Evolutionary conservation across 1,140 invertebrate genomes (phyloP).

Genomic region (Steinernema feltiae): DNA sequence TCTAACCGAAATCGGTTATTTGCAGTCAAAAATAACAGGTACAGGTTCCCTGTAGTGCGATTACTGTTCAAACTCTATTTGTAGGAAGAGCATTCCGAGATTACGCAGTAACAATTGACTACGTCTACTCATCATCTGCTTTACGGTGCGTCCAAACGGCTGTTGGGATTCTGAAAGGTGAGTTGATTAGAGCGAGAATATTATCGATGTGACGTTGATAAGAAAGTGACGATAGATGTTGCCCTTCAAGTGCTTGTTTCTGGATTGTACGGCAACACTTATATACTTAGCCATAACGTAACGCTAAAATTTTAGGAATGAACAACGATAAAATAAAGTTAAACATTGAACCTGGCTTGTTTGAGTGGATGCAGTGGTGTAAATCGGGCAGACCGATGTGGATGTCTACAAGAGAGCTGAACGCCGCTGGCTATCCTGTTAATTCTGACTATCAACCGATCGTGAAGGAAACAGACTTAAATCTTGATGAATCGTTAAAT

Average conservation of each 20-base stretch:
- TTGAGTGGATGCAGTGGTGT: constrained; percentile 86
- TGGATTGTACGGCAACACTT: too few relatives aligned
- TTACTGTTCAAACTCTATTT: neutral
- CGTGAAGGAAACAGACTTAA: constrained; percentile 64
- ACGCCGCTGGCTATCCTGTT: constrained; percentile 71
- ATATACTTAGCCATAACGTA: too few relatives aligned
- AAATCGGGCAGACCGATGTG: constrained; percentile 43
- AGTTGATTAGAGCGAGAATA: constrained; percentile 60
- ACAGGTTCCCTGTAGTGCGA: constrained; percentile 6
- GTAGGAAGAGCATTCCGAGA: constrained; percentile 4
- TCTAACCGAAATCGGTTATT: constrained; percentile 69
- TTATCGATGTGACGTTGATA: neutral
- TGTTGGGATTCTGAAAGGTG: constrained; percentile 51
- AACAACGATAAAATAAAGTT: constrained; percentile 59
- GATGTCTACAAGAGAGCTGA: constrained; percentile 64
- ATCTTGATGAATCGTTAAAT: constrained; percentile 35
- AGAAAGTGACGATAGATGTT: neutral
- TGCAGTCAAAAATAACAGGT: constrained; percentile 25
- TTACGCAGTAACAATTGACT: constrained; percentile 60
- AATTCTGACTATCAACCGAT: constrained; percentile 68
- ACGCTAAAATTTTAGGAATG: neutral
- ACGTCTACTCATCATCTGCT: constrained; percentile 76
- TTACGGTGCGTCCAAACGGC: constrained; percentile 82
- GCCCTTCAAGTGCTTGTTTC: too few relatives aligned
- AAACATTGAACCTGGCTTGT: constrained; percentile 76